Evolutionary conservation across 2,113 vertebrate species (phyloP), one percentile per base, ranked within the genome.

Genomic region (Hippopotamus amphibius): DNA sequence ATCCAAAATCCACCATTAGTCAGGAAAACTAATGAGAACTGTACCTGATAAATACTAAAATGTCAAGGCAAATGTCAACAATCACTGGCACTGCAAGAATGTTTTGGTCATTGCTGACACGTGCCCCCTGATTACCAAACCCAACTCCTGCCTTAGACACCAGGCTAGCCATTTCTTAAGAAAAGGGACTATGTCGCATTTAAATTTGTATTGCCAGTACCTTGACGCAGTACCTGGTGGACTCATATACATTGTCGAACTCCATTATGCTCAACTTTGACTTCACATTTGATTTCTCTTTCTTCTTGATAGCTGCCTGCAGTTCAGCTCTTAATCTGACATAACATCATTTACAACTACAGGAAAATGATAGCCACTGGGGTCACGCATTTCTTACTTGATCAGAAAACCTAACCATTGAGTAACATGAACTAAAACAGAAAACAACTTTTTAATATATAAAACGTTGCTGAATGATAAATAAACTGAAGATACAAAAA

Each of bases 401-500:
- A 46, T 63, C 22, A 43, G 80, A 65, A 46, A 91, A 43, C 10
- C 76, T 90, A 77, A 84, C 9, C 19, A 71, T 5, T 72, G 95
- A 94, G 43, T 55, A 94, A 85, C 91, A 53, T 19, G 50, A 84
- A 91, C n/a, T 72, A 86, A 90, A 81, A 61, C 7, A 65, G 41
- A 87, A 82, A 76, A 57, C 13, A 66, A 50, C 26, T 90, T 90
- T 74, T 71, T 41, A 91, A 95, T 30, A 63, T 46, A 41, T 72
- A 88, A 88, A 93, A 79, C 0, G 57, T 84, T 53, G 61, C 59
- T 82, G 28, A 83, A 59, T 57, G 28, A 46, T 55, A 93, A 96
- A 68, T 41, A 92, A 86, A 96, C 43, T 91, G 50, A 91, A 90
- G 55, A 85, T 68, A 79, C 4, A 93, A 61, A 93, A 79, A 91